Base-by-base conservation (phyloP, 2,797 vertebrate species). In the Sebastiscus tertius region DNA sequence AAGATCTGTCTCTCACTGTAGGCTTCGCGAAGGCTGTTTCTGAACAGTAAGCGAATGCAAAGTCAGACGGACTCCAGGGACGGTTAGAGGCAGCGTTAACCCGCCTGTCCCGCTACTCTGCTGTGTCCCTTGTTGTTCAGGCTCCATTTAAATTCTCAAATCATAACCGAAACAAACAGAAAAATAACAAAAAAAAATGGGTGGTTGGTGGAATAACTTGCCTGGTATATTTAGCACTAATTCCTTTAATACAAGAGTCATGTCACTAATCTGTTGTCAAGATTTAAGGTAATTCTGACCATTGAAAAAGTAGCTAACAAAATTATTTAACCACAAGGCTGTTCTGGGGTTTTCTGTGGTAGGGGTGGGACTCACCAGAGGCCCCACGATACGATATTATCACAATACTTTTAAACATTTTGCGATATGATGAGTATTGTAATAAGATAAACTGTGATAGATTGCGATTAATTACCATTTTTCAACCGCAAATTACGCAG, bases 1-100 rank as follows among this genome's bases (percentile, higher is more conserved):
- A 39, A 61, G 68, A 69, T 82, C 55, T 65, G 77, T 75, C 63
- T 81, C 58, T 75, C 36, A 18, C 27, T 71, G 72, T 62, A 66
- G 65, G 62, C 59, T 71, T 6, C 24, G n/a, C 67, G 71, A 88
- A 72, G 69, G 65, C 82, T 81, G 63, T 56, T 20, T 83, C 58
- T 29, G 56, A 87, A 72, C 75, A 84, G 75, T 71, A 61, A 56
- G 16, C 69, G 63, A 77, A 90, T 74, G 75, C 59, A 71, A 62
- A 80, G 79, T 67, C 64, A 46, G 52, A 63, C 26, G 4, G 6
- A 68, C 71, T 79, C 68, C 22, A 64, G 62, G 68, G 31, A 42
- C 34, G 33, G 74, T 36, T 60, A 59, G 77, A 80, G 39, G 74
- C 62, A 55, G 80, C 6, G 24, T 72, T 33, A 67, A 70, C 63